phyloP scores from a whole-genome alignment of 2,888 invertebrate species.

The Trichacis sp. region DNA sequence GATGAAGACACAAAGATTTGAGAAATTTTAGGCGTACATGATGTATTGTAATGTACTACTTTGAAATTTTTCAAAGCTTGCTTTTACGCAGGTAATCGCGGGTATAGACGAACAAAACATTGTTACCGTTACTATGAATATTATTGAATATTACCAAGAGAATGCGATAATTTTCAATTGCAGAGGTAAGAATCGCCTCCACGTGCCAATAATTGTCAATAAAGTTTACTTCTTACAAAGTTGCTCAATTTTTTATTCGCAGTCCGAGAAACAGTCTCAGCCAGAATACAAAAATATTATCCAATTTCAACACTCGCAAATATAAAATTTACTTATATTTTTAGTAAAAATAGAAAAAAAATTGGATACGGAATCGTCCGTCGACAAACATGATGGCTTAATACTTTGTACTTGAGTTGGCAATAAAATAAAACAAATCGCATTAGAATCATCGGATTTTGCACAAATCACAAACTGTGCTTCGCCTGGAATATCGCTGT shows the following conservation, averaged over 20 bases:
- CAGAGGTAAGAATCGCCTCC: conserved; percentile 56
- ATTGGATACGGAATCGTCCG: no score
- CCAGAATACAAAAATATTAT: no score
- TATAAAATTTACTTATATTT: no score
- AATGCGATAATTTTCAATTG: conserved; percentile 4
- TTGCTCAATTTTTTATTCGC: not conserved
- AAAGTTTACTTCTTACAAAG: conserved; percentile 21
- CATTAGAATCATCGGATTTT: no score
- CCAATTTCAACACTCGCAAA: not conserved
- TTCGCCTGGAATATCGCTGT: conserved; percentile 17
- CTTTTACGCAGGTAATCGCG: not conserved
- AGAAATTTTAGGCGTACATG: not conserved
- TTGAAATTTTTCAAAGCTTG: not conserved
- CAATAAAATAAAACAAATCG: no score
- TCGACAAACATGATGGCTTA: not conserved
- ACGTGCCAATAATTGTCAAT: conserved; percentile 59
- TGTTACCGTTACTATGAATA: not conserved
- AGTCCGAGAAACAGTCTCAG: not conserved
- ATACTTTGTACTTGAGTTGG: no score
- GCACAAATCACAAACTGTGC: not conserved
- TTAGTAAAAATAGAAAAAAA: no score
- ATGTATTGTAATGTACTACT: not conserved
- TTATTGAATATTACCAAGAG: not conserved
- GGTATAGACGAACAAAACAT: not conserved
- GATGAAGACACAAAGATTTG: not conserved